Base-by-base conservation (phyloP, 2,888 invertebrate species). In the Thymelicus sylvestris region DNA sequence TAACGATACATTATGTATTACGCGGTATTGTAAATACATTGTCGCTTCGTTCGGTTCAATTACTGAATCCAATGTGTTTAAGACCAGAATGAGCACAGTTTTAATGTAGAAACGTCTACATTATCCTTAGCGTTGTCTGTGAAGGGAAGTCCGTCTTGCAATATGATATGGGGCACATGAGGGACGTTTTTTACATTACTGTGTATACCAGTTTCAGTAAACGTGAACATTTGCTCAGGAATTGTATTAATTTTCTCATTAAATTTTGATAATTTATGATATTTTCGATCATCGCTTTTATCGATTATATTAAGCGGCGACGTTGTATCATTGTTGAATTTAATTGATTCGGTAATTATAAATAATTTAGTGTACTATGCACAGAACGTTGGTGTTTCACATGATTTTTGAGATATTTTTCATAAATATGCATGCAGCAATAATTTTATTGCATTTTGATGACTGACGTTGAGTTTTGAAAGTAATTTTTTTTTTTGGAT, bases 321-420 rank as follows among this genome's bases (percentile, higher is more conserved):
- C 86, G 84, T 86, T 86, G 86, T 86, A 81, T 87, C 84, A 87
- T 90, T 92, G 91, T 92, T 93, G 82, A 88, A 86, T 85, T 86
- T 86, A 80, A 85, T 86, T 85, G 66, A 85, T 87, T 87, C 87
- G 90, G 89, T 88, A 82, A 81, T 81, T 81, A 77, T 81, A 82
- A 77, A 83, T 79, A 84, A 87, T 86, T 90, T 91, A 91, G 88
- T 88, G 90, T 86, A 90, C 86, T 77, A 74, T 91, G 93, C 93
- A 93, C 93, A 91, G 92, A 93, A 93, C 84, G 93, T 93, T 93
- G 92, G 90, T 91, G 84, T 91, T 92, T 91, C 93, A 93, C 93
- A 90, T 92, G 82, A 91, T 91, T 92, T 92, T 92, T 91, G 91
- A 87, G 87, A 89, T 90, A 89, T 92, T 92, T 91, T 92, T 88